phyloP scores from a whole-genome alignment of 2,888 invertebrate species.

The Euzophera pinguis region DNA sequence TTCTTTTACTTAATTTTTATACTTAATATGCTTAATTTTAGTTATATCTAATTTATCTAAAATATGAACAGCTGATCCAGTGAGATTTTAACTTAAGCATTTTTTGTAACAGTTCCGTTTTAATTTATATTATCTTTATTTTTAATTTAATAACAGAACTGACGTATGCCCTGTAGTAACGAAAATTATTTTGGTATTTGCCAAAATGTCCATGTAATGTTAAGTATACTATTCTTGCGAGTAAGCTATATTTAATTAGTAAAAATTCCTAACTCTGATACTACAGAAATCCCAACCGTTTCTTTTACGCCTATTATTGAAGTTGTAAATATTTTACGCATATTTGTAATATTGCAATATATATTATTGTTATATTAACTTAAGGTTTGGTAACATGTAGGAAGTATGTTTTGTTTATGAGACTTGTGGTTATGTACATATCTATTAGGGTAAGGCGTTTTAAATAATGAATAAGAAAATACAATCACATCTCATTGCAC shows the following conservation, averaged over 20 bases:
- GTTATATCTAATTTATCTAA: constrained; percentile 22
- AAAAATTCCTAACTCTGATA: constrained; percentile 11
- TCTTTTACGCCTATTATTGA: constrained; percentile 40
- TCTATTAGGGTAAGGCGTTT: constrained; percentile 70
- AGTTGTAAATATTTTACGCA: constrained; percentile 77
- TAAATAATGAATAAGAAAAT: constrained; percentile 21
- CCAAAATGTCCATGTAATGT: constrained; percentile 14
- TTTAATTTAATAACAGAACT: constrained; percentile 21
- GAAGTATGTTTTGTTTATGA: constrained; percentile 66
- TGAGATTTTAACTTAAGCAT: constrained; percentile 48
- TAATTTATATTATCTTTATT: constrained; percentile 17
- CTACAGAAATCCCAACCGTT: constrained; percentile 15
- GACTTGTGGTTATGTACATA: constrained; percentile 77
- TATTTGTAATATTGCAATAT: constrained; percentile 70
- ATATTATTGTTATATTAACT: constrained; percentile 62
- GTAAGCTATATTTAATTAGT: constrained; percentile 9
- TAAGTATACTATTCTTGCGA: constrained; percentile 9
- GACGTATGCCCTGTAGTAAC: constrained; percentile 19
- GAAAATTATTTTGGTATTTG: constrained; percentile 13
- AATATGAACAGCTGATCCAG: constrained; percentile 50
- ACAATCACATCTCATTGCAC: constrained; percentile 16
- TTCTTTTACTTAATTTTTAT: constrained; percentile 20
- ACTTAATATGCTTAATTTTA: background rate
- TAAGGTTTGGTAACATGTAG: constrained; percentile 68
- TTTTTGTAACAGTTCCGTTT: constrained; percentile 20